Evolutionary conservation across 2,113 vertebrate genomes (phyloP), one percentile per base, ranked within the genome.

Genomic region (Phalacrocorax pelagicus): DNA sequence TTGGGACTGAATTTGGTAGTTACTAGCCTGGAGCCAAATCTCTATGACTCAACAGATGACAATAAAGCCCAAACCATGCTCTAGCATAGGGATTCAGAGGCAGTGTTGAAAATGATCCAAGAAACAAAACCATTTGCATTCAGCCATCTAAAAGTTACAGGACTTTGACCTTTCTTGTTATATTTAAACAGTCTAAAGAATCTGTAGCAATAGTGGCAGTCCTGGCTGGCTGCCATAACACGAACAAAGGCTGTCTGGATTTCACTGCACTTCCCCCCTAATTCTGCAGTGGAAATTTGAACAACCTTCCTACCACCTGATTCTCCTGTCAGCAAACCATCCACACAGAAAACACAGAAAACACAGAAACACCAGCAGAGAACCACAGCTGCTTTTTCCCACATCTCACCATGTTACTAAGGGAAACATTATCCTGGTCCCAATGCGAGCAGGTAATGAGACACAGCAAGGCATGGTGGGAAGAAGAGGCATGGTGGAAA

Each of bases 151-250:
- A 22, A 88, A 93, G 88, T 58, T 77, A 93, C 24, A 59, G 96
- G 95, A 97, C 95, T 98, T 96, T 89, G 95, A 95, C 92, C 96
- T 52, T 86, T 80, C 74, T 94, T 2, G 3, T 13, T 54, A 9
- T 78, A 65, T 81, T 92, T 92, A 62, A 77, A 90, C 59, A 86
- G 52, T 11, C 58, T 40, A 65, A 88, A 90, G 38, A 80, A 29
- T 18, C 83, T 77, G 87, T 38, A 85, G 75, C 46, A 90, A 63
- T 52, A 92, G 67, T 4, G 5, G 72, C 59, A 58, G 78, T 23
- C 18, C 2, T 90, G 89, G 81, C 66, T 62, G n/a, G 16, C 27
- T n/a, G 34, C 88, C 82, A 78, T 24, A 3, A 80, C 0, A 3
- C 0, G 1, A 91, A 94, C 58, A 94, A 97, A 86, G 62, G 38